Evolutionary conservation across 1,140 invertebrate genomes (phyloP), one percentile per base, ranked within the genome.

Genomic region (Whitmania pigra): DNA sequence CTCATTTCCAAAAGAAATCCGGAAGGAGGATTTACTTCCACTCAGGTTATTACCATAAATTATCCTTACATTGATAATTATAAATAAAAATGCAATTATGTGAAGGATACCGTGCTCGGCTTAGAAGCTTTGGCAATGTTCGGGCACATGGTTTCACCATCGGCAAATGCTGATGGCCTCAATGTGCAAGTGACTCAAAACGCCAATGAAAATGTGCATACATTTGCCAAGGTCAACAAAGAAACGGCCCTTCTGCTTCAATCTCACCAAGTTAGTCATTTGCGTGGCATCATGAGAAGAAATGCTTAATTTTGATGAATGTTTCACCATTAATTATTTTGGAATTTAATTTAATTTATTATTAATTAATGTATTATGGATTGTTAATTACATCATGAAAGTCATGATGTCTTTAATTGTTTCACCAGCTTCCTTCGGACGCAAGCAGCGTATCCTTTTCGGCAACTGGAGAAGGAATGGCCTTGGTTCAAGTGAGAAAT

Each of bases 21-120:
- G 0, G 83, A 87, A 72, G 90, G 90, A 15, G 90, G 90, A 31
- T 92, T 91, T 78, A 85, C 88, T 5, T 89, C 88, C 0, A 89
- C 88, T 17, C 88, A 88, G 80, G 85, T 85, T 73, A 60, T 17
- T 7, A 5, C n/a, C 55, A 17, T 27, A 17, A n/a, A 6, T 27
- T 22, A 9, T 22, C 55, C 5, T 22, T 22, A 6, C 17, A 60
- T 27, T 22, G 17, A 5, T 7, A 9, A 6, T 22, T 17, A 60
- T 27, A 60, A 22, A 60, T 17, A 60, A 6, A 60, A 17, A 17
- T n/a, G n/a, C n/a, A n/a, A n/a, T n/a, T n/a, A n/a, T n/a, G n/a
- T n/a, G n/a, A n/a, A n/a, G n/a, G n/a, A 60, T 27, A 60, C 55
- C 9, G 55, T 60, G 27, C 55, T 60, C 17, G 55, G 55, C 5